Evolutionary conservation across 2,113 vertebrate species (phyloP), one percentile per base, ranked within the genome.

Genomic region (Oncorhynchus clarkii): DNA sequence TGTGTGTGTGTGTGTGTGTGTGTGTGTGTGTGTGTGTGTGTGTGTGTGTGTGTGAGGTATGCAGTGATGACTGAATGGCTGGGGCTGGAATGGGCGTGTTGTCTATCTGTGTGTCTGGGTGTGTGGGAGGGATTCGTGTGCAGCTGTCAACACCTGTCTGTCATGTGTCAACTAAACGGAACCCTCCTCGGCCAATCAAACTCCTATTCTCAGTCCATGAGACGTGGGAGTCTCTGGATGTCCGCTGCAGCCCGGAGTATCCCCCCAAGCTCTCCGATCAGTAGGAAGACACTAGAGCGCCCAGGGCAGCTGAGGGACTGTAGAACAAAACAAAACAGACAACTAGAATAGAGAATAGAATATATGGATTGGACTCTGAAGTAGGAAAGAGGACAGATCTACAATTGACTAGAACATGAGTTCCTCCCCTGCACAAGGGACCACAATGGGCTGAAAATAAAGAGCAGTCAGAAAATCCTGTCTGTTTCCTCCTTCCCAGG

Each of bases 81-180:
- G 62, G 62, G 62, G 62, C 22, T 11, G n/a, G 5, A 39, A 29
- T 67, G 29, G 26, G 66, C 13, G 29, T 29, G 66, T 29, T 51
- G 27, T 60, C 29, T 71, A 24, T 49, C 20, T 34, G 29, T 60
- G n/a, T 24, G 20, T 31, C 26, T 34, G 48, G 13, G 62, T 45
- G 67, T 29, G 65, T 49, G 31, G n/a, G 31, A n/a, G 9, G n/a
- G 1, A 24, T 12, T 12, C 1, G 3, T 14, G 27, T 67, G 31
- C 76, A 69, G 70, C 77, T 78, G 59, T 57, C 65, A 66, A 62
- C 78, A 70, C 59, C 48, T 77, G 74, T 70, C 74, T 60, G n/a
- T 76, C 66, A 67, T 70, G 48, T 67, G 64, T 60, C 59, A 57
- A 54, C 51, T 7, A 5, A 62, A 62, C 54, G 18, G 67, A 11